Conservation (phyloP, 2,113 vertebrate genomes). For the Baryphthengus martii region DNA sequence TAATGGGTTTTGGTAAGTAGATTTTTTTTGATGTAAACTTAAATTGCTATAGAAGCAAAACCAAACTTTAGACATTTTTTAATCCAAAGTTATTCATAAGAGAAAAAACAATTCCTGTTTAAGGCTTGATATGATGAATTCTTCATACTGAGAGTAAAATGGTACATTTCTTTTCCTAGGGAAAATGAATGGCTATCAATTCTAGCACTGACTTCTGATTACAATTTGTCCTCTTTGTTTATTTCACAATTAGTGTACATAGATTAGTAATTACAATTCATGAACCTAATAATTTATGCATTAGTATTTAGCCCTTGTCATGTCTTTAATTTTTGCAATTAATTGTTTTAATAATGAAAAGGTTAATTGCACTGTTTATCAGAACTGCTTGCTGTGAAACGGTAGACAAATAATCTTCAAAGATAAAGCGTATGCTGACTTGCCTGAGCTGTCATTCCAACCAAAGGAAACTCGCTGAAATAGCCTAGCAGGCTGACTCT, state of each 20-base stretch:
- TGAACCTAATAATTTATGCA: conserved; percentile 76
- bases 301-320: conserved; percentile 72
- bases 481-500: not conserved
- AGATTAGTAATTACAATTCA: conserved; percentile 75
- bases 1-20: not conserved
- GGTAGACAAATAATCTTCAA: conserved; percentile 66
- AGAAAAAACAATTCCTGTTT: not conserved
- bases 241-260: conserved; percentile 61
- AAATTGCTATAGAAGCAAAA: not conserved
- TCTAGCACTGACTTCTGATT: conserved; percentile 50
- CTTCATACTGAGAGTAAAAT: not conserved
- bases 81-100: not conserved
- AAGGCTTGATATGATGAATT: not conserved
- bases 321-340: conserved; percentile 77
- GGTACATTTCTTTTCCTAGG: not conserved
- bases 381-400: conserved; percentile 66
- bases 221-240: conserved; percentile 64
- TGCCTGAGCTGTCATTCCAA: conserved; percentile 57
- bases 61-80: not conserved
- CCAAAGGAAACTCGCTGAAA: not conserved
- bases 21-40: not conserved
- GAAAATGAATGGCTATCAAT: conserved; percentile 41
- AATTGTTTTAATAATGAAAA: conserved; percentile 77
- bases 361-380: conserved; percentile 77
- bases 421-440: conserved; percentile 65